Evolutionary conservation across 2,797 vertebrate genomes (phyloP).

Genomic region (Enteromius afrohamiltoni): DNA sequence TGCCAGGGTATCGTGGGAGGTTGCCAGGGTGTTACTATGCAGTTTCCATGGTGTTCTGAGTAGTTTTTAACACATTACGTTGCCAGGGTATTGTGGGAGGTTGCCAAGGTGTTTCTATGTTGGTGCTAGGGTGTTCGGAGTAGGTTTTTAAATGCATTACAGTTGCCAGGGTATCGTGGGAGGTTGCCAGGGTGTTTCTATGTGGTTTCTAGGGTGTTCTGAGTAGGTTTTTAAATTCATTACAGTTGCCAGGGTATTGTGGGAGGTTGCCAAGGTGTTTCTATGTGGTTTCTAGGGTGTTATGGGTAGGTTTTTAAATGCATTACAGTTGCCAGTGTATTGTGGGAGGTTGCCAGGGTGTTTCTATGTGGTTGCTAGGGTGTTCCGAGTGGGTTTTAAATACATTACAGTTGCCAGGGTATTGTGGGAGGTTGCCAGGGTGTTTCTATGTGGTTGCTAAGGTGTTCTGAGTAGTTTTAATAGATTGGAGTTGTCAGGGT

Average conservation of each 20-base stretch:
- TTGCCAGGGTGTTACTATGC: too few species aligned
- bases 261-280: background rate
- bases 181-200: background rate
- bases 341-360: background rate
- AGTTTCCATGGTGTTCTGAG: too few species aligned
- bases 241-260: too few species aligned
- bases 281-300: background rate
- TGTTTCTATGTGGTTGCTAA: background rate
- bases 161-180: background rate
- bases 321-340: background rate
- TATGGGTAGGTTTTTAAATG: background rate
- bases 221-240: background rate
- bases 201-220: background rate
- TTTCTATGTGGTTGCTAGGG: background rate
- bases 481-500: background rate
- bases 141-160: too few species aligned
- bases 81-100: too few species aligned
- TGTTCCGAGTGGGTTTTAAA: background rate
- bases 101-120: too few species aligned
- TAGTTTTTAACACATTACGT: too few species aligned
- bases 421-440: background rate
- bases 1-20: too few species aligned
- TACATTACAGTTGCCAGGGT: background rate
- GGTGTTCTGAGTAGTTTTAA: background rate
- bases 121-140: too few species aligned